Percentiles rank a stretch among this genome's conserved stretches.
Evolutionary conservation across 2,888 invertebrate species (phyloP).

Genomic region (Eupithecia abbreviata): DNA sequence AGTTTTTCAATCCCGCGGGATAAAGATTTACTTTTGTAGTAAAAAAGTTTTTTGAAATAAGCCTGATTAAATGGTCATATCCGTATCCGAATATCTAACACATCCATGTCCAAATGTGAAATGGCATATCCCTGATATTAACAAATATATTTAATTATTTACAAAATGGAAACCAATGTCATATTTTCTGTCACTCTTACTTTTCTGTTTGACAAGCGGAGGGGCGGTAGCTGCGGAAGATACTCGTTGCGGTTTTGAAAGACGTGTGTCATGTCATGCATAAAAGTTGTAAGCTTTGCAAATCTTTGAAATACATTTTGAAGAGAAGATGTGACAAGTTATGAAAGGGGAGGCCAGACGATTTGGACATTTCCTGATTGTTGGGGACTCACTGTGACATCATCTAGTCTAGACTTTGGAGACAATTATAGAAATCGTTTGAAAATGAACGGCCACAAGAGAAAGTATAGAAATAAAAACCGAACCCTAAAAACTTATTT

Average conservation of each 20-base stretch:
- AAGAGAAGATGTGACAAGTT: slow-evolving; percentile 24
- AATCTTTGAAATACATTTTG: background rate
- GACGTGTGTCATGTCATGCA: background rate
- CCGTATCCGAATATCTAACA: too few species aligned
- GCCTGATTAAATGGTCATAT: too few species aligned
- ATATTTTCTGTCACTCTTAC: background rate
- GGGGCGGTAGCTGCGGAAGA: background rate
- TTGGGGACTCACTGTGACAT: slow-evolving; percentile 7
- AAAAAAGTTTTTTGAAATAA: too few species aligned
- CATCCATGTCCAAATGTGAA: too few species aligned
- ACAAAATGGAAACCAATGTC: background rate
- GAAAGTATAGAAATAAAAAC: background rate
- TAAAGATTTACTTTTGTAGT: too few species aligned
- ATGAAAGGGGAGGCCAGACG: slow-evolving; percentile 26
- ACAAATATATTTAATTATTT: too few species aligned
- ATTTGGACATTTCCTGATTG: slow-evolving; percentile 33
- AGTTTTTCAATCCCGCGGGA: too few species aligned
- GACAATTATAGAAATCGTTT: background rate
- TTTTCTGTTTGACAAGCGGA: background rate
- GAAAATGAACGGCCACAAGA: background rate
- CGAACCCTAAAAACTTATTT: too few species aligned
- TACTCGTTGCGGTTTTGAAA: background rate
- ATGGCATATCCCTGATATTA: too few species aligned
- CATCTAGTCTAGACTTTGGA: slow-evolving; percentile 1
- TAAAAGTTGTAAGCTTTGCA: background rate